Evolutionary conservation across 2,888 invertebrate species (phyloP).

Genomic region (Pimpla rufipes): DNA sequence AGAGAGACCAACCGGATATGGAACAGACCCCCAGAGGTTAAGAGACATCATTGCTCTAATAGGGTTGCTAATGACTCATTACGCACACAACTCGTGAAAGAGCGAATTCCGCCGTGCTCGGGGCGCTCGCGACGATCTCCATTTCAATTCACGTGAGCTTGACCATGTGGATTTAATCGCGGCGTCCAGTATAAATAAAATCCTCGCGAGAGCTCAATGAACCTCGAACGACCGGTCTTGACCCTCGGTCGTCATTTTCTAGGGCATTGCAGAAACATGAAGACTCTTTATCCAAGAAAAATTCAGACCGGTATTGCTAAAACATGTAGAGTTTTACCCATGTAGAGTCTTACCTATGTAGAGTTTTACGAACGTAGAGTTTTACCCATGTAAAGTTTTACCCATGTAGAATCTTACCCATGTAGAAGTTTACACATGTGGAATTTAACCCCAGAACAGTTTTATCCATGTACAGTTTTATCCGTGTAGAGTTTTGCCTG

Average conservation of each 20-base stretch:
- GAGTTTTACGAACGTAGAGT: no score
- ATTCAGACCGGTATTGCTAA: no score
- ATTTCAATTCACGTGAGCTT: conserved; percentile 28
- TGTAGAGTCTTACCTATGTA: no score
- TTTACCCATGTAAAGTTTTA: no score
- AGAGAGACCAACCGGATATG: conserved; percentile 79
- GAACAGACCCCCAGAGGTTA: conserved; percentile 80
- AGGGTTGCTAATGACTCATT: conserved; percentile 79
- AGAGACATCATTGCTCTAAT: conserved; percentile 78
- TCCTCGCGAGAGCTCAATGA: conserved; percentile 5
- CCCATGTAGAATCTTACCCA: no score
- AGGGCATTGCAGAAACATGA: no score
- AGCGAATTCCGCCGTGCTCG: conserved; percentile 63
- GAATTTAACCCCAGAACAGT: no score
- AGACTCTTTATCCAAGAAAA: no score
- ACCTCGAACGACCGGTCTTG: conserved; percentile 6
- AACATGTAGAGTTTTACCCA: no score
- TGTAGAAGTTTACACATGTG: no score
- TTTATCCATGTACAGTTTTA: no score
- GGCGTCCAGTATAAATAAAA: conserved; percentile 15
- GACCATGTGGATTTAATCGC: background rate
- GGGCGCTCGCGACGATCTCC: conserved; percentile 54
- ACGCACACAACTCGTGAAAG: conserved; percentile 67
- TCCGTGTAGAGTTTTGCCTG: no score
- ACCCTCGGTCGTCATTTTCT: background rate